Evolutionary conservation across 1,140 invertebrate genomes (phyloP), one percentile per base, ranked within the genome.

Genomic region (Drosophila asahinai): DNA sequence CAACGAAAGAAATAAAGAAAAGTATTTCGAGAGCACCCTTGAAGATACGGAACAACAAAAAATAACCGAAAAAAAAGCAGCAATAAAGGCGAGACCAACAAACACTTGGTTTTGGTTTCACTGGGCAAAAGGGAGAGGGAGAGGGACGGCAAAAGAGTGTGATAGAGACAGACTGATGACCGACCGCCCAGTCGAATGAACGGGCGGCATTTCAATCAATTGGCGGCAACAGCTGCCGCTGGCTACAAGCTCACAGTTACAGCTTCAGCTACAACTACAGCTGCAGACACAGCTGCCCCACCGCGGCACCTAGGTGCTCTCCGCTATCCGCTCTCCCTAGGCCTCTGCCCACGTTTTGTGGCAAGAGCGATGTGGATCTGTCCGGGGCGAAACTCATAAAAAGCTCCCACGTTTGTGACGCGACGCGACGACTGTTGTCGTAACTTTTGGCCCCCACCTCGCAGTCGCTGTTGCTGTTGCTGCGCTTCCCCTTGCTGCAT

Each of bases 331-430:
- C 25, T 19, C 45, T 19, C 22, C n/a, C 30, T 45, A 3, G 58
- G 48, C 33, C 51, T 63, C 51, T 63, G 62, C 80, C 81, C 81
- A 84, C 82, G 71, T 63, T 77, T 80, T 65, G 81, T 74, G 82
- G 73, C 80, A 61, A 57, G 49, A 70, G 40, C 77, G 72, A 72
- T 74, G 68, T 86, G 74, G 48, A 67, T 75, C 51, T 66, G 27
- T 70, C 66, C 12, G 54, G 77, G 78, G 63, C 64, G 78, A 78
- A 86, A 84, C 82, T 86, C 68, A 86, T 81, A 81, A 86, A 81
- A 86, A 81, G 82, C 82, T 86, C 82, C 82, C 78, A 86, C 82
- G 82, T 86, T 66, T 86, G 64, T 71, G 71, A 86, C 62, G 81
- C 62, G 75, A 64, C 55, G 51, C 71, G 58, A 70, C 82, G 71